A percentile compares a stretch with the other conserved stretches of the same genome.
Conservation (phyloP, 2,113 vertebrate genomes). For the Mastomys coucha region DNA sequence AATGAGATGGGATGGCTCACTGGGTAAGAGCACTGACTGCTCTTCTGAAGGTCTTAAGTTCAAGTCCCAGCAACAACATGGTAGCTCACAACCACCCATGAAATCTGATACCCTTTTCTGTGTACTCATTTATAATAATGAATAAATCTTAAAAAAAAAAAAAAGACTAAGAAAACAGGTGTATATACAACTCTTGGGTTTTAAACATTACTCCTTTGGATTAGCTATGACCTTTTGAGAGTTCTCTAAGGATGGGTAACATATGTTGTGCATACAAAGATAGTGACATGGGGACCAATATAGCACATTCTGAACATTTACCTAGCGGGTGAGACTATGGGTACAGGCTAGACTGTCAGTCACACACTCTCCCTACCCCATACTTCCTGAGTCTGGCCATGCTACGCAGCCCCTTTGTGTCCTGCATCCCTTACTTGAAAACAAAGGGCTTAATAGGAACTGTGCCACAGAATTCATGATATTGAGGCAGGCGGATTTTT, state of each 20-base stretch:
- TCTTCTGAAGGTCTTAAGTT: too few relatives aligned
- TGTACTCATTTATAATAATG: too few relatives aligned
- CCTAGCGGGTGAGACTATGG: background rate
- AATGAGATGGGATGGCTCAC: too few relatives aligned
- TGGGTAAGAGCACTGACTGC: too few relatives aligned
- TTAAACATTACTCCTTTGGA: background rate
- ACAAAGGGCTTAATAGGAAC: background rate
- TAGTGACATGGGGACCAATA: background rate
- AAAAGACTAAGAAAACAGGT: background rate
- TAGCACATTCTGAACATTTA: background rate
- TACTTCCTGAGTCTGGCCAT: fast-evolving
- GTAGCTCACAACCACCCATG: too few relatives aligned
- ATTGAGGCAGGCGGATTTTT: too few relatives aligned
- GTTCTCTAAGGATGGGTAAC: background rate
- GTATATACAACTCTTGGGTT: background rate
- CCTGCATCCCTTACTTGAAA: background rate
- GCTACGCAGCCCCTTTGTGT: background rate
- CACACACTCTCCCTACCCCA: too few relatives aligned
- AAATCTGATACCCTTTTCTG: too few relatives aligned
- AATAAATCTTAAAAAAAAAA: background rate
- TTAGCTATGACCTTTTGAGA: background rate
- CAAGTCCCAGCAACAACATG: too few relatives aligned
- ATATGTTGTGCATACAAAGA: background rate
- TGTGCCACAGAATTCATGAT: background rate
- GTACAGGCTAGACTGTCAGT: background rate